A percentile compares a stretch with the other conserved stretches of the same genome.
Conservation (phyloP, 1,140 invertebrate species). For the Euura saliciscinereae region DNA sequence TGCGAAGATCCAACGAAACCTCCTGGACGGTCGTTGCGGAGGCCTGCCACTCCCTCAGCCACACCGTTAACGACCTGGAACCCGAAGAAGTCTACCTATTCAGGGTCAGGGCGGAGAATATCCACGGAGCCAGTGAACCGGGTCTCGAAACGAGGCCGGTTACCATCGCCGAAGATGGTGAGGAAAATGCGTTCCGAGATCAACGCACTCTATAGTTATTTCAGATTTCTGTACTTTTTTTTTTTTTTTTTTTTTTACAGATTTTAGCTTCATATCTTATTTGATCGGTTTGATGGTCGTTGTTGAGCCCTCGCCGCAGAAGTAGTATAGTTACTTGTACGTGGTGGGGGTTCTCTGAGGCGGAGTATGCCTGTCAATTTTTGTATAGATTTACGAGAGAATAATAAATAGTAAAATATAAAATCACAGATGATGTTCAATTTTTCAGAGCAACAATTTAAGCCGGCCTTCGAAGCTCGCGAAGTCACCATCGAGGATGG, state of each 20-base stretch:
- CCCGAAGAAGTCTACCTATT: constrained; percentile 71
- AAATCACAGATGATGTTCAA: not conserved
- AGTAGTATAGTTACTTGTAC: too few species aligned
- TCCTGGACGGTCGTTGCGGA: constrained; percentile 67
- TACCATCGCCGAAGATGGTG: constrained; percentile 52
- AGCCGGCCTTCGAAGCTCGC: constrained; percentile 41
- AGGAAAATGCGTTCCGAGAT: constrained; percentile 7
- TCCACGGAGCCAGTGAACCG: constrained; percentile 77
- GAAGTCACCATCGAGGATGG: constrained; percentile 60
- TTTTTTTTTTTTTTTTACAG: too few species aligned
- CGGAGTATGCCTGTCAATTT: too few species aligned
- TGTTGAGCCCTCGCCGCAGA: too few species aligned
- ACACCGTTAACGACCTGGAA: constrained; percentile 63
- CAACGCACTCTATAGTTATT: too few species aligned
- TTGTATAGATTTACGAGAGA: too few species aligned
- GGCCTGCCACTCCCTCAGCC: constrained; percentile 69
- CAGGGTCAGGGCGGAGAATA: constrained; percentile 78
- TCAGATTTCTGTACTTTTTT: not conserved
- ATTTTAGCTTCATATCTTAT: too few species aligned
- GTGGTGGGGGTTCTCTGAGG: too few species aligned
- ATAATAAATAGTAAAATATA: too few species aligned
- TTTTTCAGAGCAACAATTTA: constrained; percentile 15
- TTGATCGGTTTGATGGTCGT: too few species aligned
- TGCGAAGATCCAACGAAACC: constrained; percentile 62
- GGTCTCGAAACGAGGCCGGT: constrained; percentile 63